A percentile compares a stretch with the other conserved stretches of the same genome.
Evolutionary conservation across 1,140 invertebrate species (phyloP).

Genomic region (Drosophila ironensis): DNA sequence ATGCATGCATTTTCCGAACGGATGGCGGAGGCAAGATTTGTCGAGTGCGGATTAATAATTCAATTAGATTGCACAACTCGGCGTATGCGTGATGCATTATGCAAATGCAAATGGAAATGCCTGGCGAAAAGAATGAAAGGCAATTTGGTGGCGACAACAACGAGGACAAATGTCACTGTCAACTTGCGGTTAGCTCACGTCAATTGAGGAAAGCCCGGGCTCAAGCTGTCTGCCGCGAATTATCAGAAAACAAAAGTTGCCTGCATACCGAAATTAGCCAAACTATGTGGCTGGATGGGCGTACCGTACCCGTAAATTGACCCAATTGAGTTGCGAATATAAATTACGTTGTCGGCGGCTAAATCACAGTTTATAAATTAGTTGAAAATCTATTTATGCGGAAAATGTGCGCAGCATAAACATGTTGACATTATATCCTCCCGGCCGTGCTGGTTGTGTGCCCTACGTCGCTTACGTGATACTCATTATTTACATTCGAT

Average conservation of each 20-base stretch:
- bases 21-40: conserved; percentile 34
- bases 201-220: conserved; percentile 19
- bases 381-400: conserved; percentile 58
- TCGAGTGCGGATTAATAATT: conserved; percentile 69
- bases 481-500: conserved; percentile 79
- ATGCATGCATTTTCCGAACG: conserved; percentile 14
- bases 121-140: conserved; percentile 6
- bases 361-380: conserved; percentile 56
- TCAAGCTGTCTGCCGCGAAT: conserved; percentile 5
- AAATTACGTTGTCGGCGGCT: conserved; percentile 14
- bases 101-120: conserved; percentile 21
- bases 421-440: conserved; percentile 24
- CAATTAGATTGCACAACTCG: conserved; percentile 64
- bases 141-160: conserved; percentile 28
- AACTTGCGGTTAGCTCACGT: conserved; percentile 16
- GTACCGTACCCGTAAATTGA: conserved; percentile 35
- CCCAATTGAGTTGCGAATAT: conserved; percentile 34
- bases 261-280: conserved; percentile 10
- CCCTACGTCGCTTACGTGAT: conserved; percentile 24
- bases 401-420: too few relatives aligned
- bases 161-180: conserved; percentile 32
- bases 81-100: conserved; percentile 62
- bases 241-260: background rate
- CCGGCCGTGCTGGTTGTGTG: conserved; percentile 2
- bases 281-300: conserved; percentile 8